Evolutionary conservation across 2,888 invertebrate genomes (phyloP).

Genomic region (Glaucopsyche alexis): DNA sequence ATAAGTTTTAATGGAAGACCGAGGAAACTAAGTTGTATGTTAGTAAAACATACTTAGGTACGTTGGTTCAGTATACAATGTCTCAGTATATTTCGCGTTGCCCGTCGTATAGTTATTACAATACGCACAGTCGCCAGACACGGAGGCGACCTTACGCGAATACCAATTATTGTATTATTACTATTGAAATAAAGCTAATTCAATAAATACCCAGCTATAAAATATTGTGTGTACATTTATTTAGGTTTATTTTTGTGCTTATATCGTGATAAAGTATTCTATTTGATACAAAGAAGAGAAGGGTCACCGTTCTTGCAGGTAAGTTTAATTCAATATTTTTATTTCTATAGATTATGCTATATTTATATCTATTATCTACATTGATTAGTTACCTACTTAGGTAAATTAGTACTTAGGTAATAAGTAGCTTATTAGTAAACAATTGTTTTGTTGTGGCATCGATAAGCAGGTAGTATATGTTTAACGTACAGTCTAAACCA

Average conservation of each 20-base stretch:
- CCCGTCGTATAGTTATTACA: constrained; percentile 53
- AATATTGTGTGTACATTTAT: neutral
- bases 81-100: constrained; percentile 39
- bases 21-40: no score
- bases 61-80: neutral
- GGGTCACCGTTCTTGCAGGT: neutral
- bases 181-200: constrained; percentile 20
- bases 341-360: neutral
- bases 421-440: no score
- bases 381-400: neutral
- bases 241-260: neutral
- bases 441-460: no score
- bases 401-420: neutral
- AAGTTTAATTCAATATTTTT: constrained; percentile 9
- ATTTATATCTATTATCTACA: neutral
- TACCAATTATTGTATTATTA: constrained; percentile 39
- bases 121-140: constrained; percentile 53
- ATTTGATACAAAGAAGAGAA: neutral
- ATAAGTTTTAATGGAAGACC: no score
- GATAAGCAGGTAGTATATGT: no score
- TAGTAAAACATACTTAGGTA: neutral
- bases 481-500: no score
- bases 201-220: neutral
- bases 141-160: constrained; percentile 43
- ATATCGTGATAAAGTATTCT: neutral